Evolutionary conservation across 2,888 invertebrate species (phyloP).

Genomic region (Enchytraeus crypticus): DNA sequence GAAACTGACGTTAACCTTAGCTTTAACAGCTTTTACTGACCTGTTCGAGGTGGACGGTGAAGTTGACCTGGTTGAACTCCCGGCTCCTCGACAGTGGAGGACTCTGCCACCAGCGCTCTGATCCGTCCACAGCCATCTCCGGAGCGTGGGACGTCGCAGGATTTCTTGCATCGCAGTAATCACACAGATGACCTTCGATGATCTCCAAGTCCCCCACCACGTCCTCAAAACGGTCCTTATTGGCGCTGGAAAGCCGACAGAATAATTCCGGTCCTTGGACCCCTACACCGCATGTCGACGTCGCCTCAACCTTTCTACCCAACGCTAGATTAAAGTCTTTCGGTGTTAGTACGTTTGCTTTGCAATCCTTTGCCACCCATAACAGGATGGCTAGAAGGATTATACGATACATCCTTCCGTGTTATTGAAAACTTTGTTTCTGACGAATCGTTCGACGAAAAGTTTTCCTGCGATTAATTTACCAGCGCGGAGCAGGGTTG

Average conservation of each 20-base stretch:
- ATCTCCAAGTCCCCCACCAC: conserved; percentile 48
- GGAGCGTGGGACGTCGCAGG: conserved; percentile 69
- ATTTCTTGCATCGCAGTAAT: conserved; percentile 58
- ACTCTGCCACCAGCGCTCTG: conserved; percentile 89
- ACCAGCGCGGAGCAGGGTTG: too few species aligned
- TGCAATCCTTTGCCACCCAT: too few species aligned
- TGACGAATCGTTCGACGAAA: too few species aligned
- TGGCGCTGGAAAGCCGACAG: conserved; percentile 90
- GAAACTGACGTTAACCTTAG: too few species aligned
- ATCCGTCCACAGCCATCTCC: conserved; percentile 87
- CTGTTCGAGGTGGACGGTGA: conserved; percentile 94
- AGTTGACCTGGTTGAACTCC: conserved; percentile 92
- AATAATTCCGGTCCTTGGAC: conserved; percentile 83
- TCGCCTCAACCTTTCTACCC: conserved; percentile 64
- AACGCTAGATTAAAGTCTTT: conserved; percentile 76
- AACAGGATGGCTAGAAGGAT: too few species aligned
- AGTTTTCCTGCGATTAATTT: too few species aligned
- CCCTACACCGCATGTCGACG: conserved; percentile 89
- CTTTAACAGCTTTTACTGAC: too few species aligned
- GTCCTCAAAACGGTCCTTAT: conserved; percentile 56
- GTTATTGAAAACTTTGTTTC: too few species aligned
- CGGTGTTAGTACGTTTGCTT: conserved; percentile 25
- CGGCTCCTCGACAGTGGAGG: conserved; percentile 92
- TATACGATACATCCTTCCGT: too few species aligned
- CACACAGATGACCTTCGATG: conserved; percentile 84